phyloP scores from a whole-genome alignment of 2,797 vertebrate species.

The Melanotaenia trifasciata region DNA sequence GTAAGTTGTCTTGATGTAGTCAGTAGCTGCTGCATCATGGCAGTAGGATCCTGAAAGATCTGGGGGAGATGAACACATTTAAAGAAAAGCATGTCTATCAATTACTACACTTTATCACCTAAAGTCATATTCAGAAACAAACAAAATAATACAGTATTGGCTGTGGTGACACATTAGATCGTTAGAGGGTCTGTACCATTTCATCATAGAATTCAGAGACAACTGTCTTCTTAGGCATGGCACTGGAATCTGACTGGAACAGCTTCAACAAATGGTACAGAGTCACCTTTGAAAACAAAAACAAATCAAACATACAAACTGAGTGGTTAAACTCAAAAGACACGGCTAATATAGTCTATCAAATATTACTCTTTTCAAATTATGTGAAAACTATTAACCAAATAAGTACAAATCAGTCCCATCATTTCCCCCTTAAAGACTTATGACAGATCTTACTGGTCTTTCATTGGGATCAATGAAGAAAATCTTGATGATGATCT shows the following conservation, averaged over 20 bases:
- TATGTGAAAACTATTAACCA: neutral
- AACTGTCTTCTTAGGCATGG: constrained; percentile 97
- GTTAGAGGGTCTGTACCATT: constrained; percentile 85
- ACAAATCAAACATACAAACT: neutral
- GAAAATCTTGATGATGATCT: constrained; percentile 99
- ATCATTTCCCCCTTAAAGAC: neutral
- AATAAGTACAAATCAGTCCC: neutral
- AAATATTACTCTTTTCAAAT: neutral
- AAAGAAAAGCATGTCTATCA: neutral
- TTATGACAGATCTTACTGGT: constrained; percentile 86
- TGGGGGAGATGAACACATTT: constrained; percentile 58
- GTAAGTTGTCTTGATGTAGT: constrained; percentile 97
- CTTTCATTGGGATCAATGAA: constrained; percentile 99
- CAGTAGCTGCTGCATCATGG: constrained; percentile 98
- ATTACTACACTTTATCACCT: neutral
- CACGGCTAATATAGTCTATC: too few species aligned
- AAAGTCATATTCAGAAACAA: neutral
- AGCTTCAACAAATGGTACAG: constrained; percentile 97
- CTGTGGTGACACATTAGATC: neutral
- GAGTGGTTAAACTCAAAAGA: neutral
- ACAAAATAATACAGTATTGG: neutral
- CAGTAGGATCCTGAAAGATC: constrained; percentile 99
- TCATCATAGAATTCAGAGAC: constrained; percentile 99
- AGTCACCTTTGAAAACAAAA: constrained; percentile 87
- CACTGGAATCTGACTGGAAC: constrained; percentile 97